Conservation (phyloP, 2,113 vertebrate genomes). For the Tretioscincus oriximinensis region DNA sequence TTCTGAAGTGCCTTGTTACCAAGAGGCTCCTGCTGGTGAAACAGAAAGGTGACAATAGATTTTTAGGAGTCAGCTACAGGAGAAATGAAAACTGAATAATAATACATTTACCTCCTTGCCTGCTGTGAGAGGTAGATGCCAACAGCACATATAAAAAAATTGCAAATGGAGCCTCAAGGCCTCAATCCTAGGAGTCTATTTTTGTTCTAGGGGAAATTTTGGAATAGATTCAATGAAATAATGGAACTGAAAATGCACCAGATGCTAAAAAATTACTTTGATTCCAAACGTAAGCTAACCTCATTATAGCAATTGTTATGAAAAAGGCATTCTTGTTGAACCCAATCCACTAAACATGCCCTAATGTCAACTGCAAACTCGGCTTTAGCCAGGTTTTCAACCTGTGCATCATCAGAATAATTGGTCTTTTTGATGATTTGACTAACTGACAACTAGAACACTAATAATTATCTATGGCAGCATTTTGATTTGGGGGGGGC, state of each 20-base stretch:
- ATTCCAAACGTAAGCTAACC: conserved; percentile 66
- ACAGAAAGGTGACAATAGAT: too few relatives aligned
- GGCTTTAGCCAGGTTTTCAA: conserved; percentile 83
- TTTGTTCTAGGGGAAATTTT: neutral
- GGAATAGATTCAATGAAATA: neutral
- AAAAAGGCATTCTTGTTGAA: conserved; percentile 44
- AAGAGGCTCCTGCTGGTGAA: neutral
- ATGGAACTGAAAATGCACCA: conserved; percentile 34
- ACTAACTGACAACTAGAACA: conserved; percentile 78
- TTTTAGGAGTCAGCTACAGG: neutral
- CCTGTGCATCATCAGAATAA: conserved; percentile 82
- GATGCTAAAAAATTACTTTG: conserved; percentile 43
- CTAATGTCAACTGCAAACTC: conserved; percentile 67
- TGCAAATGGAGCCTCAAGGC: neutral
- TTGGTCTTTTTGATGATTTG: conserved; percentile 86
- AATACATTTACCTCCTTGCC: neutral
- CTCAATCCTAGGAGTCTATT: neutral
- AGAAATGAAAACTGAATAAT: neutral
- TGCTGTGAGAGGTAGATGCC: neutral
- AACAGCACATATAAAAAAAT: neutral
- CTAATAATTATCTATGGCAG: conserved; percentile 80
- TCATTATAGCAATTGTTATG: conserved; percentile 79
- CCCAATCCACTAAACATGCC: conserved; percentile 59
- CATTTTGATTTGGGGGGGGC: conserved; percentile 65
- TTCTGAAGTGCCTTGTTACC: neutral